Conservation (phyloP, 2,888 invertebrate species). For the Thecophora atra region DNA sequence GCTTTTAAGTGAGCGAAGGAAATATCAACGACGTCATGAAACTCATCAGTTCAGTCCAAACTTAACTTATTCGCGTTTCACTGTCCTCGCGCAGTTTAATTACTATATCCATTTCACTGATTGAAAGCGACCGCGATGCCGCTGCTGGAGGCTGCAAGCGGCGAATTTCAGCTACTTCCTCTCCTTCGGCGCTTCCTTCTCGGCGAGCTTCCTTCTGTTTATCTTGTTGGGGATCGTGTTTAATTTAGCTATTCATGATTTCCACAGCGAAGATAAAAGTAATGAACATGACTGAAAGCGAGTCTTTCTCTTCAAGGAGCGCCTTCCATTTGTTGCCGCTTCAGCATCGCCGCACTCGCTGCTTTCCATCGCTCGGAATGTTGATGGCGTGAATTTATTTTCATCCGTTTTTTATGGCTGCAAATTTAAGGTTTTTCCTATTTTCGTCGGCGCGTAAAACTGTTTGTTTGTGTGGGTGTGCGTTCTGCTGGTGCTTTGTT, state of each 20-base stretch:
- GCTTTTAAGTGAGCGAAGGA: too few relatives aligned
- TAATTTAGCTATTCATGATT: slow-evolving; percentile 28
- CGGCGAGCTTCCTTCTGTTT: background rate
- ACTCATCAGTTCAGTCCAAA: too few relatives aligned
- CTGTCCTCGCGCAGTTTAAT: too few relatives aligned
- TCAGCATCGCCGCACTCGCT: slow-evolving; percentile 18
- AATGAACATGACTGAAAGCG: slow-evolving; percentile 48
- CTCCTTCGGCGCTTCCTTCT: background rate
- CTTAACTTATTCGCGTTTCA: too few relatives aligned
- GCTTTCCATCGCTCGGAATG: slow-evolving; percentile 37
- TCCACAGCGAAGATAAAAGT: slow-evolving; percentile 47
- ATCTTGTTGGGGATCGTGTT: background rate
- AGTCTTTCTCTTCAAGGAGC: slow-evolving; percentile 35
- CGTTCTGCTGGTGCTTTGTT: slow-evolving; percentile 33
- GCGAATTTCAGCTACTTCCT: background rate
- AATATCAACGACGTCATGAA: too few relatives aligned
- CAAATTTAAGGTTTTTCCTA: background rate
- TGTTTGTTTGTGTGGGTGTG: slow-evolving; percentile 21
- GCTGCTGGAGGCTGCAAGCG: background rate
- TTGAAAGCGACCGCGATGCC: too few relatives aligned
- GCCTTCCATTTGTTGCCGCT: slow-evolving; percentile 15
- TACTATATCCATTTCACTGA: too few relatives aligned
- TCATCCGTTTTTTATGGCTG: slow-evolving; percentile 42
- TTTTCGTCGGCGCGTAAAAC: slow-evolving; percentile 28
- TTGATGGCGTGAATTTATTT: slow-evolving; percentile 50